Percentiles rank a stretch among this genome's conserved stretches.
Conservation (phyloP, 30 jellyfish, hydroid and myxozoan species). For the Turritopsis rubra region DNA sequence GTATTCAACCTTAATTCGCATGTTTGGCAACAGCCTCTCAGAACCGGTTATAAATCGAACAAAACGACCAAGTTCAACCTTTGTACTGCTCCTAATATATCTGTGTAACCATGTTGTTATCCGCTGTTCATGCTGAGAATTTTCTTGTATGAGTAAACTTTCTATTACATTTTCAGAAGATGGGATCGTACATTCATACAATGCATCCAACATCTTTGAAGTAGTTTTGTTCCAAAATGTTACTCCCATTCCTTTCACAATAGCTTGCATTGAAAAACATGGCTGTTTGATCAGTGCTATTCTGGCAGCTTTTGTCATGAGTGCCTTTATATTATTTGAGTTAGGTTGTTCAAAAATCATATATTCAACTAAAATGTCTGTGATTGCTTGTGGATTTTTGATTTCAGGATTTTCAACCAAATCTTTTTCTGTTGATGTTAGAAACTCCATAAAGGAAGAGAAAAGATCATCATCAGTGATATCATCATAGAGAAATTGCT, state of each 20-base stretch:
- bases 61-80: neutral
- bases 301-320: neutral
- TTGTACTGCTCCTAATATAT: neutral
- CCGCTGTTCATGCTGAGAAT: neutral
- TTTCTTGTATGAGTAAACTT: neutral
- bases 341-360: neutral
- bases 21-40: neutral
- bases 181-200: neutral
- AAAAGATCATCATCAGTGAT: neutral
- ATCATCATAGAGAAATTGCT: neutral
- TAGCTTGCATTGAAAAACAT: neutral
- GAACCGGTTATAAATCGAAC: conserved; percentile 5
- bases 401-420: neutral
- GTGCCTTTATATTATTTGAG: neutral
- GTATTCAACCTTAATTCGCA: neutral
- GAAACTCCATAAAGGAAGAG: neutral
- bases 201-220: neutral
- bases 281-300: neutral
- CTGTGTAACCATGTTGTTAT: conserved; percentile 1
- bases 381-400: neutral
- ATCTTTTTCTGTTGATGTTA: neutral
- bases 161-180: neutral
- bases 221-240: neutral
- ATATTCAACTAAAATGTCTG: neutral
- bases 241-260: neutral